Conservation (phyloP, 2,888 invertebrate species). For the Tachina fera region DNA sequence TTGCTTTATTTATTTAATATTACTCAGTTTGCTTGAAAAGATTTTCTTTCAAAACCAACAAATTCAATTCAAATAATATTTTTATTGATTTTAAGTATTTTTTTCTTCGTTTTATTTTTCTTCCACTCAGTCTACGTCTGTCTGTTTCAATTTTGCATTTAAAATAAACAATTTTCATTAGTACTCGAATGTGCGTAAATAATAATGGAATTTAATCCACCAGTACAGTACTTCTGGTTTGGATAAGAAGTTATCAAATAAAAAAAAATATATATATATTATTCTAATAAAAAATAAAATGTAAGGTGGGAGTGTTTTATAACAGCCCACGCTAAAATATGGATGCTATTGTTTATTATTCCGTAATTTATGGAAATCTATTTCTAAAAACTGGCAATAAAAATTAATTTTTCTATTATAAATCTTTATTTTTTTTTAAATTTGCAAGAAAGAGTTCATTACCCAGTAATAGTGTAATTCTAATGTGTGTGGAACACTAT, state of each 20-base stretch:
- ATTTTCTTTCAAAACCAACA: not conserved
- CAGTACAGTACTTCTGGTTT: too few relatives aligned
- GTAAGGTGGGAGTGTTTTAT: not conserved
- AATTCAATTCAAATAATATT: not conserved
- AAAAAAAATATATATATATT: not conserved
- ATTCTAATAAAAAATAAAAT: not conserved
- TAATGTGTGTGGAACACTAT: too few relatives aligned
- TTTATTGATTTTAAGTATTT: slow-evolving; percentile 12
- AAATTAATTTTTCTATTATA: not conserved
- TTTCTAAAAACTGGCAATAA: not conserved
- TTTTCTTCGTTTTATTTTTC: not conserved
- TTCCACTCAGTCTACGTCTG: not conserved
- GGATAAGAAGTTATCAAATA: not conserved
- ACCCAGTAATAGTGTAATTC: too few relatives aligned
- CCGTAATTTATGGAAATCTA: not conserved
- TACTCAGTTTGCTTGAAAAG: not conserved
- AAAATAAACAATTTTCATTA: slow-evolving; percentile 14
- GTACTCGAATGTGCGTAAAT: not conserved
- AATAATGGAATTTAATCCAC: not conserved
- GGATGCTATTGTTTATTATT: not conserved
- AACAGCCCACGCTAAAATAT: not conserved
- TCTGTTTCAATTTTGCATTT: not conserved
- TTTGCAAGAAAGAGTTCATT: too few relatives aligned
- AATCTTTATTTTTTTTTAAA: not conserved
- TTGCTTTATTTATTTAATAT: slow-evolving; percentile 1